Evolutionary conservation across 2,113 vertebrate species (phyloP).

Genomic region (Empidonax traillii): DNA sequence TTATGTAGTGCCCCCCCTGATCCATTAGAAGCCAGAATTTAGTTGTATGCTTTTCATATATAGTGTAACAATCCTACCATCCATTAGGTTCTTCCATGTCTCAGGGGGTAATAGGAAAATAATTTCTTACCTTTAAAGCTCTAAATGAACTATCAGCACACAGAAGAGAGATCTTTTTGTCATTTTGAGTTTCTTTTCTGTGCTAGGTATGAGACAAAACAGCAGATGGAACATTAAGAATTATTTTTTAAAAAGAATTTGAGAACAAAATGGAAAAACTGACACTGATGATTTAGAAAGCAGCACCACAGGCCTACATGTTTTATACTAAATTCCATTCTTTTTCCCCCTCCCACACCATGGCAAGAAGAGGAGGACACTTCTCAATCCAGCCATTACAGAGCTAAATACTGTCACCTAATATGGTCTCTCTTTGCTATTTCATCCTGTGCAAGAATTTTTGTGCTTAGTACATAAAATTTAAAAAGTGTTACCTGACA

Average conservation of each 20-base stretch:
- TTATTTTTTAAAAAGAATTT: not conserved
- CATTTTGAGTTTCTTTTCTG: not conserved
- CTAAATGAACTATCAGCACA: not conserved
- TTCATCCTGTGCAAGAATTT: not conserved
- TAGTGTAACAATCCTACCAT: not conserved
- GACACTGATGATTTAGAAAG: not conserved
- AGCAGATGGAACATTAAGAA: not conserved
- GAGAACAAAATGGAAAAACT: not conserved
- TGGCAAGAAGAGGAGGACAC: not conserved
- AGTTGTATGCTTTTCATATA: not conserved
- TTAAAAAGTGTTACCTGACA: not conserved
- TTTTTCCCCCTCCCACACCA: not conserved
- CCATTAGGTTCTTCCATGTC: not conserved
- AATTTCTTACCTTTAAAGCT: not conserved
- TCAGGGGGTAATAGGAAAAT: not conserved
- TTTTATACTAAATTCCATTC: not conserved
- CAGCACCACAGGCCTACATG: not conserved
- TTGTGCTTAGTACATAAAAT: not conserved
- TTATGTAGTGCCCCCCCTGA: not conserved
- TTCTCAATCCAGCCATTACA: not conserved
- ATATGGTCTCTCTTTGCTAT: not conserved
- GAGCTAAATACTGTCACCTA: not conserved
- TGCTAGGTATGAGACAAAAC: not conserved
- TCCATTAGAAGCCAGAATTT: not conserved
- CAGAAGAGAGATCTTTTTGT: not conserved